Base-by-base conservation (phyloP, 2,888 invertebrate species). In the Amphipoea lucens region DNA sequence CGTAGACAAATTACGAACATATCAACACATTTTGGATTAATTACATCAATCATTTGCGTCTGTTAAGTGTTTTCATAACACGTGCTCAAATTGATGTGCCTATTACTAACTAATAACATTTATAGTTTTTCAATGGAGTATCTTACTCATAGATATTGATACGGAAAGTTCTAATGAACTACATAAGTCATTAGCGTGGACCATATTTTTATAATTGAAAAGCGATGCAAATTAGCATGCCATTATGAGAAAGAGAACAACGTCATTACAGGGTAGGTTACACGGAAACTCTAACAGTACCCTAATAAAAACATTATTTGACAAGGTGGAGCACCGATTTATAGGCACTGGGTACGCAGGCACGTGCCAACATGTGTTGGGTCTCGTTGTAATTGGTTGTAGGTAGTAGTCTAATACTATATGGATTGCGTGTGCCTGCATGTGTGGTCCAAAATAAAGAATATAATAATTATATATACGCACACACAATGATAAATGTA, bases 1-100 rank as follows among this genome's bases (percentile, higher is more conserved):
- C 54, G 77, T 75, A 77, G 80, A 87, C 83, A 78, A 76, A 82
- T 86, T 76, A 87, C 29, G 71, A 42, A 42, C 70, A 70, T 80
- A 79, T 82, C 70, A 81, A 87, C 78, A 88, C 62, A 86, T 83
- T 86, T 82, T 65, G 69, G 79, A 87, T 88, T 81, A 70, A 88
- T 84, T 68, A 74, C 78, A 77, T 80, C 78, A 82, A 75, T 79
- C 79, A 77, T 82, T 83, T 77, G 74, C 23, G 73, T 63, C 73
- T 73, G 65, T 74, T 78, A 76, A 76, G 60, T 82, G 74, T 81
- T 79, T 78, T 79, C 71, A 77, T 83, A 89, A 75, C 86, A 83
- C 82, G 74, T 89, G 83, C 67, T 74, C n/a, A 72, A 83, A 40
- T 42, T 42, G 42, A 68, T 69, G 51, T 11, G 66, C 57, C 60